Percentiles rank a stretch among this genome's conserved stretches.
Evolutionary conservation across 2,888 invertebrate species (phyloP).

Genomic region (Athripsodes cinereus): DNA sequence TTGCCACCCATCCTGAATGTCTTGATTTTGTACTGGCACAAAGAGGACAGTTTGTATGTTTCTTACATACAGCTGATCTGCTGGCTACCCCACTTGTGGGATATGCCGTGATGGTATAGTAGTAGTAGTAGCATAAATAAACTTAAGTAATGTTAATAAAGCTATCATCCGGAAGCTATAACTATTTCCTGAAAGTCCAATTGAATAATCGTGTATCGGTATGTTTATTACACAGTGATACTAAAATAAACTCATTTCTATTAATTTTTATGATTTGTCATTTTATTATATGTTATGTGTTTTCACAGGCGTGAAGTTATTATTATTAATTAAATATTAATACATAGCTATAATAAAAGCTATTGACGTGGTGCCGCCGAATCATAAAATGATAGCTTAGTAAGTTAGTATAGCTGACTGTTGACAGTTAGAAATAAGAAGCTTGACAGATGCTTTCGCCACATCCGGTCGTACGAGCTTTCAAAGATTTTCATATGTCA

Average conservation of each 20-base stretch:
- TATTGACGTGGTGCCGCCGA: background rate
- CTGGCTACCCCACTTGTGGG: too few relatives aligned
- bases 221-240: background rate
- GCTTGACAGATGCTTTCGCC: conserved; percentile 16
- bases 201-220: too few relatives aligned
- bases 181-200: too few relatives aligned
- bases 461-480: conserved; percentile 16
- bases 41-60: too few relatives aligned
- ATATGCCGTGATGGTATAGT: too few relatives aligned
- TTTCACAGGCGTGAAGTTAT: background rate
- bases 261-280: background rate
- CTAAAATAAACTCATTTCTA: background rate
- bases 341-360: background rate
- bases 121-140: too few relatives aligned
- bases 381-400: background rate
- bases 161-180: too few relatives aligned
- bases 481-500: background rate
- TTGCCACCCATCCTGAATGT: too few relatives aligned
- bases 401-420: background rate
- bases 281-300: background rate
- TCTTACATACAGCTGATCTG: too few relatives aligned
- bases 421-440: conserved; percentile 13
- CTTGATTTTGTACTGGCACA: too few relatives aligned
- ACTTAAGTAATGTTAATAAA: too few relatives aligned
- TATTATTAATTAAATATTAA: background rate